Evolutionary conservation across 2,797 vertebrate genomes (phyloP).

Genomic region (Salmo trutta): DNA sequence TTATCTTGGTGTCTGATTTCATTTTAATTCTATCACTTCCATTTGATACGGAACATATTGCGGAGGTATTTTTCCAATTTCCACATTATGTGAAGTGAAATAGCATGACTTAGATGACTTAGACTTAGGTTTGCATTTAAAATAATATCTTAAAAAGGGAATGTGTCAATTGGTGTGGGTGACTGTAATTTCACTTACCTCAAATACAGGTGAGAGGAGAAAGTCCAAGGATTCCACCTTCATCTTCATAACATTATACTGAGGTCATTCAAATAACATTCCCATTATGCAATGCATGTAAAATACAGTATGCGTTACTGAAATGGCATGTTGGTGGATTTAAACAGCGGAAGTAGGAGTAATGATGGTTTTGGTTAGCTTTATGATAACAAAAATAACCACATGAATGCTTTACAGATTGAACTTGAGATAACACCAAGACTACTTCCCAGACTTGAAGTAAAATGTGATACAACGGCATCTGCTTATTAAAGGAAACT

Average conservation of each 20-base stretch:
- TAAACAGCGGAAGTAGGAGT: not conserved
- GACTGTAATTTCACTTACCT: not conserved
- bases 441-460: not conserved
- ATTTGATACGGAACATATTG: slow-evolving; percentile 66
- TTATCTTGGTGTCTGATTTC: slow-evolving; percentile 58
- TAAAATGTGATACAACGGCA: slow-evolving; percentile 36
- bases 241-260: slow-evolving; percentile 65
- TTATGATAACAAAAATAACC: slow-evolving; percentile 4
- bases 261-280: not conserved
- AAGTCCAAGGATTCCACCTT: not conserved
- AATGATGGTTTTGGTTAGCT: not conserved
- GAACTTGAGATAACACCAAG: slow-evolving; percentile 37
- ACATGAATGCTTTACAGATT: slow-evolving; percentile 27
- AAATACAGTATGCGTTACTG: no score
- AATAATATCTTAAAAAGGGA: slow-evolving; percentile 42
- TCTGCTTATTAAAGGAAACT: slow-evolving; percentile 64
- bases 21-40: slow-evolving; percentile 58
- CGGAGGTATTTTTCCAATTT: slow-evolving; percentile 50
- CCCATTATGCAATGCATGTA: no score
- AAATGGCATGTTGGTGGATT: no score
- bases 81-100: slow-evolving; percentile 20
- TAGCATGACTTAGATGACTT: slow-evolving; percentile 12
- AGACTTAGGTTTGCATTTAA: slow-evolving; percentile 31
- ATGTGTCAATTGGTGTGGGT: slow-evolving; percentile 49
- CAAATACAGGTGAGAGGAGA: slow-evolving; percentile 46